A percentile compares a stretch with the other conserved stretches of the same genome.
Conservation (phyloP, 2,888 invertebrate species). For the Drosophila prostipennis region DNA sequence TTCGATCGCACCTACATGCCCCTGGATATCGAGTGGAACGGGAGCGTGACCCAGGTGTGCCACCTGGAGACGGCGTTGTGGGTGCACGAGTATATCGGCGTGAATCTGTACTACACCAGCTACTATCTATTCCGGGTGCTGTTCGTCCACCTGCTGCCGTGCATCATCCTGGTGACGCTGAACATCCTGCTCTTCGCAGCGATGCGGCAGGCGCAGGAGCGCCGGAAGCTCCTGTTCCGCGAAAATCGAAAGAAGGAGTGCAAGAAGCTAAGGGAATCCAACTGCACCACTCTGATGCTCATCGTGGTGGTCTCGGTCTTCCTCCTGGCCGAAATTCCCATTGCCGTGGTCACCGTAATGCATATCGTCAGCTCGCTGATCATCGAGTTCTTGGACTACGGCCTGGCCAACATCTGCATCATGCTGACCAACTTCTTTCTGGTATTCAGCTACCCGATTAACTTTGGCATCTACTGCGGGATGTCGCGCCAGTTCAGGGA, state of each 20-base stretch:
- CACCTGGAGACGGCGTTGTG: slow-evolving; percentile 88
- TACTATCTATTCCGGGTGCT: slow-evolving; percentile 94
- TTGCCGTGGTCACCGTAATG: slow-evolving; percentile 92
- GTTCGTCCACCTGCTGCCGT: slow-evolving; percentile 96
- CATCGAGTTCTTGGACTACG: slow-evolving; percentile 90
- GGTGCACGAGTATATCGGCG: slow-evolving; percentile 88
- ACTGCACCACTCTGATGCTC: slow-evolving; percentile 94
- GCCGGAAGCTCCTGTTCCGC: slow-evolving; percentile 90
- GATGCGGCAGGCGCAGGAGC: slow-evolving; percentile 92
- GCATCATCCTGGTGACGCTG: slow-evolving; percentile 93
- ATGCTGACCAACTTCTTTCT: slow-evolving; percentile 96
- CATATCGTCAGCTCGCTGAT: slow-evolving; percentile 92
- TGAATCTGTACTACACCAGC: slow-evolving; percentile 91
- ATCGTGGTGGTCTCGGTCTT: slow-evolving; percentile 95
- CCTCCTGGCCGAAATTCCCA: slow-evolving; percentile 92
- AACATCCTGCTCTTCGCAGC: slow-evolving; percentile 94
- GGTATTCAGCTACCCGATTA: slow-evolving; percentile 95
- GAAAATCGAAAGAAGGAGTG: slow-evolving; percentile 92
- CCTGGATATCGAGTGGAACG: slow-evolving; percentile 88
- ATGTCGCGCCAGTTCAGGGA: slow-evolving; percentile 98
- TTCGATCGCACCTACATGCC: slow-evolving; percentile 89
- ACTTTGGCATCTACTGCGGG: slow-evolving; percentile 97
- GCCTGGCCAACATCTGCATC: slow-evolving; percentile 91
- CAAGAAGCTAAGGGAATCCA: slow-evolving; percentile 89
- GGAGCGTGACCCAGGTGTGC: slow-evolving; percentile 88